Percentiles rank a stretch among this genome's conserved stretches.
Evolutionary conservation across 2,113 vertebrate genomes (phyloP).

Genomic region (Thinocorus orbignyianus): DNA sequence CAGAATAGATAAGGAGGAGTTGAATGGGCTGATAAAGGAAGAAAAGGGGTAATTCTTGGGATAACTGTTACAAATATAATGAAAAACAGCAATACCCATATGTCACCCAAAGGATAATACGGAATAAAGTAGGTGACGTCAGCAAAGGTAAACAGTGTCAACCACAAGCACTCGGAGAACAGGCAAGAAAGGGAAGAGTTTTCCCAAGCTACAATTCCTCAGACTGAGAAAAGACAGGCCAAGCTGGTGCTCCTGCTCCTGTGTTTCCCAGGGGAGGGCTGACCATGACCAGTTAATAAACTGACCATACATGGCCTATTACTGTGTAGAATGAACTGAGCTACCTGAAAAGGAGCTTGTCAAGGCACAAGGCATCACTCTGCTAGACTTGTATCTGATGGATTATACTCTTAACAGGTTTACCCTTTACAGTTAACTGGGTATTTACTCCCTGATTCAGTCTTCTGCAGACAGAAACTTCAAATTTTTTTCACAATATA

Average conservation of each 20-base stretch:
- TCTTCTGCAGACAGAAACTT: not conserved
- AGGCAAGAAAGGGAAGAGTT: accelerated
- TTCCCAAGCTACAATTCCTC: not conserved
- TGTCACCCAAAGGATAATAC: not conserved
- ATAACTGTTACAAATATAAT: not conserved
- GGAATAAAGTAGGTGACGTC: not conserved
- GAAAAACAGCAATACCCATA: not conserved
- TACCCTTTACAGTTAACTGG: accelerated
- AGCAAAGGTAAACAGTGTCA: not conserved
- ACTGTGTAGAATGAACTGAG: accelerated
- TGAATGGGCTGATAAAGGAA: not conserved
- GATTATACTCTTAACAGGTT: not conserved
- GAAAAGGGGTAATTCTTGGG: not conserved
- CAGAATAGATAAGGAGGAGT: not conserved
- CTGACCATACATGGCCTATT: accelerated
- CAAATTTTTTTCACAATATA: not conserved
- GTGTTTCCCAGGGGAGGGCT: not conserved
- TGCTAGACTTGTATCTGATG: not conserved
- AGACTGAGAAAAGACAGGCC: accelerated
- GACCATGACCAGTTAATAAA: not conserved
- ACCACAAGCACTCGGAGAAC: not conserved
- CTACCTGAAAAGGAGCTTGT: not conserved
- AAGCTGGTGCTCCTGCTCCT: not conserved
- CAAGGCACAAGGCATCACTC: not conserved
- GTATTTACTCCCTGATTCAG: not conserved